Evolutionary conservation across 2,113 vertebrate genomes (phyloP).

Genomic region (Isichthys henryi): DNA sequence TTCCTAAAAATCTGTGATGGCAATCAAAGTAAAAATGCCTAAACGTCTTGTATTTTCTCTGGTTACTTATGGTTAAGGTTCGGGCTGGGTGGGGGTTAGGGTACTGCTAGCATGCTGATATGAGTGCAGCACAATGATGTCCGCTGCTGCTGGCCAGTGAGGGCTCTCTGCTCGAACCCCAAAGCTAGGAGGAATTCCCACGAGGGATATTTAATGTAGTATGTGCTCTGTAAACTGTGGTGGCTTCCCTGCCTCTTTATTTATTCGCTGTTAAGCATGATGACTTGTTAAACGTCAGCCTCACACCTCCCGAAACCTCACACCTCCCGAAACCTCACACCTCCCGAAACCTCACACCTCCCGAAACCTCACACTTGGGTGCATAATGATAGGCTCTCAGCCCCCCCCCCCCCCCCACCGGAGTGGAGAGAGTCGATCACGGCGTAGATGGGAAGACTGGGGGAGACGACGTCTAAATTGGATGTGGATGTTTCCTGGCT

Average conservation of each 20-base stretch:
- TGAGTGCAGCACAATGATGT: not conserved
- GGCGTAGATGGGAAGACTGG: not conserved
- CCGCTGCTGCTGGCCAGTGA: not conserved
- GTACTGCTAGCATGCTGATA: not conserved
- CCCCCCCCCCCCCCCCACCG: too few relatives aligned
- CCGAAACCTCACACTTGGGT: not conserved
- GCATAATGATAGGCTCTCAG: not conserved
- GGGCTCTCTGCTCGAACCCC: not conserved
- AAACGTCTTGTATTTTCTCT: not conserved
- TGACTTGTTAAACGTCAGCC: not conserved
- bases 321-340: too few relatives aligned
- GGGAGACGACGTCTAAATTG: not conserved
- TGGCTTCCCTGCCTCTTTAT: not conserved
- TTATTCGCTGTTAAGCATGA: not conserved
- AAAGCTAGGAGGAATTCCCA: not conserved
- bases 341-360: not conserved
- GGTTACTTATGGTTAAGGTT: not conserved
- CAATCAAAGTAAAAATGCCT: not conserved
- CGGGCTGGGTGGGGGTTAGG: not conserved
- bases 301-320: not conserved
- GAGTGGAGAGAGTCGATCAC: not conserved
- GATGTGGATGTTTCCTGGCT: not conserved
- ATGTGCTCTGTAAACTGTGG: not conserved
- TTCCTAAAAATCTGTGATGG: not conserved
- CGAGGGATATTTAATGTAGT: not conserved